These are phyloP conservation scores for Columba janthina DNA, from an alignment of 2,113 vertebrate species.

Conservation along the genomic window DNA sequence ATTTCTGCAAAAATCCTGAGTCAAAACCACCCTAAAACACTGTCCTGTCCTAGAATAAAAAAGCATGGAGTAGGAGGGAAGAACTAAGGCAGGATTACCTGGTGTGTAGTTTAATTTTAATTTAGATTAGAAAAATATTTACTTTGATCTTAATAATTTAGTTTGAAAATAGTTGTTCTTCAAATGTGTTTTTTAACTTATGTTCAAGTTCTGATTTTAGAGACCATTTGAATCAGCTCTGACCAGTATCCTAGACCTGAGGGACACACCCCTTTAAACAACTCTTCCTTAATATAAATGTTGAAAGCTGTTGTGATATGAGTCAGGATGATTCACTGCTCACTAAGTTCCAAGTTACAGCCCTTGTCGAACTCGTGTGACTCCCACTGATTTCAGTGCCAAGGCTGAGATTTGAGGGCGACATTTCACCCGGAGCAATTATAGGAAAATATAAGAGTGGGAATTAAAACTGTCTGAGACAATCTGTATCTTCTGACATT, in stretches of 20 bases:
- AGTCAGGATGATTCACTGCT: background rate
- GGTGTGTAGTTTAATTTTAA: rapidly evolving
- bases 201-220: background rate
- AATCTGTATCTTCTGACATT: background rate
- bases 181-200: background rate
- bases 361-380: background rate
- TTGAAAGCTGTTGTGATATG: background rate
- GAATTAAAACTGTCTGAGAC: background rate
- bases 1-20: background rate
- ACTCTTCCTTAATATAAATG: background rate
- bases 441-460: background rate
- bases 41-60: background rate
- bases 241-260: background rate
- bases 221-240: background rate
- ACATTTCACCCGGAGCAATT: background rate
- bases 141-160: background rate
- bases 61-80: background rate
- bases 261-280: background rate
- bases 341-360: background rate
- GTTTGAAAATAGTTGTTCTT: background rate
- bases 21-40: background rate
- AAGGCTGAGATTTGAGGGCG: background rate
- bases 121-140: background rate
- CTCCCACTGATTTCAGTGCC: background rate
- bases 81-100: background rate